phyloP scores from a whole-genome alignment of 1,140 invertebrate species.

The Pseudomyrmex concolor region DNA sequence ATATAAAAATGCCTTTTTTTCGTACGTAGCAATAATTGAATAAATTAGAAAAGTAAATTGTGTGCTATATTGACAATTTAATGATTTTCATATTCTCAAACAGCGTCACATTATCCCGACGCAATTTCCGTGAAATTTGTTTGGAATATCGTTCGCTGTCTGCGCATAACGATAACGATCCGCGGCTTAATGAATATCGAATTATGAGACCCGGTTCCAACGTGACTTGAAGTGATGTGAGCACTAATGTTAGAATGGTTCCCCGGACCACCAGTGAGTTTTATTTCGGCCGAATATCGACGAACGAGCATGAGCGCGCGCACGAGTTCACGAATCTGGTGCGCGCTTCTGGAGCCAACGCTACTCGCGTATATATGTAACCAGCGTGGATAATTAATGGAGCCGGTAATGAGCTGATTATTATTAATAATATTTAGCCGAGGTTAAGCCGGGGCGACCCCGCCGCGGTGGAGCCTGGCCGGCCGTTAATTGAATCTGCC shows the following conservation, averaged over 20 bases:
- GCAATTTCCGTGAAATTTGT: neutral
- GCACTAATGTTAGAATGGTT: constrained; percentile 21
- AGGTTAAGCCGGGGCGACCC: constrained; percentile 83
- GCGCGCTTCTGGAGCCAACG: constrained; percentile 65
- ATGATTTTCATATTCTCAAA: neutral
- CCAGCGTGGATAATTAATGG: constrained; percentile 82
- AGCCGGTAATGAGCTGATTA: constrained; percentile 85
- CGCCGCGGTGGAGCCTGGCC: constrained; percentile 76
- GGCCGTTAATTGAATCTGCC: constrained; percentile 85
- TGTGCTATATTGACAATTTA: neutral
- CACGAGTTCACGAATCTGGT: constrained; percentile 59
- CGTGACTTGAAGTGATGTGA: constrained; percentile 19
- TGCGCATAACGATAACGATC: neutral
- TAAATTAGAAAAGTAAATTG: neutral
- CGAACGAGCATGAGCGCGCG: constrained; percentile 11
- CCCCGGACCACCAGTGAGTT: constrained; percentile 46
- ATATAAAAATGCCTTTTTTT: too few relatives aligned
- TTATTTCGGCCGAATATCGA: constrained; percentile 54
- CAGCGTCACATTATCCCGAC: neutral
- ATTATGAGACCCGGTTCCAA: constrained; percentile 16
- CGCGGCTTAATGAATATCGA: constrained; percentile 17
- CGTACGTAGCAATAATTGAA: neutral
- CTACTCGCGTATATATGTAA: constrained; percentile 62
- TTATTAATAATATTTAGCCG: constrained; percentile 85
- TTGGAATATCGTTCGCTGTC: neutral